Percentiles rank a stretch among this genome's conserved stretches.
These are phyloP conservation scores for Actinostola sp. DNA, from an alignment of 92 coral and sea anemone genomes.

Conservation along the genomic window DNA sequence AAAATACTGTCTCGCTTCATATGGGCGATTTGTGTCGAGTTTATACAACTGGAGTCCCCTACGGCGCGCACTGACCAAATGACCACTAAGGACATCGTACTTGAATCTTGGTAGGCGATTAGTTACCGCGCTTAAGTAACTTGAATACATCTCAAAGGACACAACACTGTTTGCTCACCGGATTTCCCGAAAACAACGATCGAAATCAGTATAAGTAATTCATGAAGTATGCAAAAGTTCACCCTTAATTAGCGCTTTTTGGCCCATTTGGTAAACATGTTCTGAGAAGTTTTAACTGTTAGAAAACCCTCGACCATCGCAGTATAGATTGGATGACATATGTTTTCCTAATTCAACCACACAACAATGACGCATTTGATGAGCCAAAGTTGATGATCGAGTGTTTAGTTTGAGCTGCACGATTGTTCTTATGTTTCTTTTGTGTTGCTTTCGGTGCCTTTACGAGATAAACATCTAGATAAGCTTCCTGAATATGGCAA, in stretches of 20 bases:
- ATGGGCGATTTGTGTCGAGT: conserved; percentile 37
- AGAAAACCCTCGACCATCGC: background rate
- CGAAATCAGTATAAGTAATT: conserved; percentile 23
- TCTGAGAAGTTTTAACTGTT: background rate
- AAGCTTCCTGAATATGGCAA: conserved; percentile 57
- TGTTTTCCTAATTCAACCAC: conserved; percentile 30
- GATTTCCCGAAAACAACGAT: conserved; percentile 40
- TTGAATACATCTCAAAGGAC: conserved; percentile 12
- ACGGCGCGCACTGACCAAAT: background rate
- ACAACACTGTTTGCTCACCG: conserved; percentile 32
- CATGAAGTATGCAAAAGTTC: conserved; percentile 8
- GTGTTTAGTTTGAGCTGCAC: conserved; percentile 11
- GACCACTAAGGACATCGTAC: conserved; percentile 5
- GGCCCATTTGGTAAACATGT: conserved; percentile 18
- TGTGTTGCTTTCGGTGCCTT: conserved; percentile 57
- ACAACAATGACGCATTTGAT: conserved; percentile 2
- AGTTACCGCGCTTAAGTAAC: conserved; percentile 4
- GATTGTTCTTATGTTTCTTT: conserved; percentile 30
- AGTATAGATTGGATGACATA: conserved; percentile 7
- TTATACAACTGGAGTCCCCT: conserved; percentile 30
- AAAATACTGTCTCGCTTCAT: conserved; percentile 10
- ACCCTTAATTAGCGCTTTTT: conserved; percentile 1
- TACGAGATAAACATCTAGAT: conserved; percentile 63
- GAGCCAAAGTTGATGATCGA: conserved; percentile 17
- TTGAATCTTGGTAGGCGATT: conserved; percentile 12